Conservation (phyloP, 2,888 invertebrate genomes). For the Elysia crispata region DNA sequence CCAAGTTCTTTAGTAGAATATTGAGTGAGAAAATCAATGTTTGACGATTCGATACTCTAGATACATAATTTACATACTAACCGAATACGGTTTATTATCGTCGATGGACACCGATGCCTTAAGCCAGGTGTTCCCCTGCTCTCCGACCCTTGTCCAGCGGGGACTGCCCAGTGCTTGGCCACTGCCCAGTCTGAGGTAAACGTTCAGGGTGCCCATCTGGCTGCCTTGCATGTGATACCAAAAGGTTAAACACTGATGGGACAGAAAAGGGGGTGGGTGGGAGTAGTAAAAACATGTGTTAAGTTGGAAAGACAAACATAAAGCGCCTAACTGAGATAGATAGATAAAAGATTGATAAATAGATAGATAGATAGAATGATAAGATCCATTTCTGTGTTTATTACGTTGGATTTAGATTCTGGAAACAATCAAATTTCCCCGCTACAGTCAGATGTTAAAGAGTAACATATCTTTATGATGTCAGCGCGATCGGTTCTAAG, state of each 20-base stretch:
- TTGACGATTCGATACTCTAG: no score
- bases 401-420: no score
- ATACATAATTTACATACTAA: constrained; percentile 38
- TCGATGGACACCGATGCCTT: constrained; percentile 59
- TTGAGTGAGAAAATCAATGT: no score
- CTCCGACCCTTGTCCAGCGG: constrained; percentile 66
- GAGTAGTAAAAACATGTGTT: constrained; percentile 60
- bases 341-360: constrained; percentile 46
- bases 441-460: no score
- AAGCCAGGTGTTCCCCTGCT: constrained; percentile 67
- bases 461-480: no score
- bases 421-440: no score
- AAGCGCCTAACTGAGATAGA: no score
- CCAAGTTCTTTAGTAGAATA: no score
- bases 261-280: neutral
- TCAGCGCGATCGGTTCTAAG: no score
- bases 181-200: constrained; percentile 56
- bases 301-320: constrained; percentile 39
- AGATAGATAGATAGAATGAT: neutral
- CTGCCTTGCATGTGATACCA: constrained; percentile 74
- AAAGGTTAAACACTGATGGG: constrained; percentile 78
- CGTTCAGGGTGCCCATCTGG: constrained; percentile 61
- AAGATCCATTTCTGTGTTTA: no score
- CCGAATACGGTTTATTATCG: constrained; percentile 47
- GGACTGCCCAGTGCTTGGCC: constrained; percentile 48